Percentiles rank a stretch among this genome's conserved stretches.
phyloP scores from a whole-genome alignment of 2,888 invertebrate species.

The Acleris laterana region DNA sequence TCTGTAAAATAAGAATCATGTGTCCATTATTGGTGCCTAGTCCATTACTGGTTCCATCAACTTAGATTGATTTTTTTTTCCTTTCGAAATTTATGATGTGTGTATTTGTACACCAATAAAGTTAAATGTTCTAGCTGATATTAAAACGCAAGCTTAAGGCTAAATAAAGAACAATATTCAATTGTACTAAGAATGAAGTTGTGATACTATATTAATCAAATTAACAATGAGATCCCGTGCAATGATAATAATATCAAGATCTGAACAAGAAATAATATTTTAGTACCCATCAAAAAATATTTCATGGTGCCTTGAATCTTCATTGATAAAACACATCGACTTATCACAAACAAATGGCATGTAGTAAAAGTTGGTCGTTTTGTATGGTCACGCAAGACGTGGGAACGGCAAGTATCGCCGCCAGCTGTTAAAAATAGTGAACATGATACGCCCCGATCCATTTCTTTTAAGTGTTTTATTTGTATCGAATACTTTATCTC shows the following conservation, averaged over 20 bases:
- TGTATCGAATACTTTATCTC: constrained; percentile 28
- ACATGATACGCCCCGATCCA: constrained; percentile 34
- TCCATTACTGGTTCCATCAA: no score
- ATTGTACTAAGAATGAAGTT: no score
- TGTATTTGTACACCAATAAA: no score
- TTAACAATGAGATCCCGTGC: no score
- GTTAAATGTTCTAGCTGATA: no score
- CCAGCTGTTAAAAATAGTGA: constrained; percentile 36
- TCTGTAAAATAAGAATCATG: no score
- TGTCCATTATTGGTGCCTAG: no score
- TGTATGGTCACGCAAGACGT: constrained; percentile 29
- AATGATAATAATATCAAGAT: background rate
- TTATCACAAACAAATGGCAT: constrained; percentile 29
- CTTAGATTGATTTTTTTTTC: no score
- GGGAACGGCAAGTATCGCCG: constrained; percentile 27
- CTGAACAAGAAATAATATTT: background rate
- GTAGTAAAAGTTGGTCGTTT: constrained; percentile 31
- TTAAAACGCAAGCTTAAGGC: no score
- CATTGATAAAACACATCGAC: constrained; percentile 34
- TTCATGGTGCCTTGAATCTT: constrained; percentile 1
- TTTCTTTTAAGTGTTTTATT: constrained; percentile 33
- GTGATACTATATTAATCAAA: no score
- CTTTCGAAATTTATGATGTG: no score
- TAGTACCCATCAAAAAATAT: background rate
- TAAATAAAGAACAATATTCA: no score